A percentile compares a stretch with the other conserved stretches of the same genome.
These are phyloP conservation scores for Daboia siamensis DNA, from an alignment of 2,113 vertebrate genomes.

Conservation along the genomic window DNA sequence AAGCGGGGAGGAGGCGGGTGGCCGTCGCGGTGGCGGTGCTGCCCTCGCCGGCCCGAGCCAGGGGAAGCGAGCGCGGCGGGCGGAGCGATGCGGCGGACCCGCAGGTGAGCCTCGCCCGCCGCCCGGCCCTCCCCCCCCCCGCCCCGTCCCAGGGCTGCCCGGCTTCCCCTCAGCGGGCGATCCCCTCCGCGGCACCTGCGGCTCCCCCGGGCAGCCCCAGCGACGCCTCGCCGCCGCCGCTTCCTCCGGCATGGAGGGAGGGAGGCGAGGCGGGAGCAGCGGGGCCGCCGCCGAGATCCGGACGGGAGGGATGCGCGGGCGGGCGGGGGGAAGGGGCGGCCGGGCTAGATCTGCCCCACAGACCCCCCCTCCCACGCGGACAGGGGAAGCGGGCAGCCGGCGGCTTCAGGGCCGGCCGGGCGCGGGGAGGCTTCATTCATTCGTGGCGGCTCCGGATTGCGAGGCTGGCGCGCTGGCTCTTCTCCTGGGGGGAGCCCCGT, in stretches of 20 bases:
- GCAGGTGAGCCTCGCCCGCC: not conserved
- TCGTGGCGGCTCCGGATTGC: not conserved
- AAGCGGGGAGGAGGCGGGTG: not conserved
- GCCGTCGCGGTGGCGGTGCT: not conserved
- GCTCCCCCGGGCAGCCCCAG: not conserved
- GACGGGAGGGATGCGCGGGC: not conserved
- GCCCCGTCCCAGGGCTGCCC: not conserved
- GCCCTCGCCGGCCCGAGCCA: not conserved
- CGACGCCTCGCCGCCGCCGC: not conserved
- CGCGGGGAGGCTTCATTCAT: not conserved
- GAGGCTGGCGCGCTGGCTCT: not conserved
- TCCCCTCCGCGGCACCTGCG: not conserved
- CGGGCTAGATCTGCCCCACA: not conserved
- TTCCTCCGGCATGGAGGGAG: not conserved
- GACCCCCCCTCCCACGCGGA: not conserved
- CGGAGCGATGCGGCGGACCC: constrained; percentile 12
- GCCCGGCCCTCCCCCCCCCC: not conserved
- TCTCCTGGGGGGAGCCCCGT: not conserved
- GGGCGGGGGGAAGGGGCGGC: fast-evolving
- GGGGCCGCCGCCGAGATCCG: not conserved
- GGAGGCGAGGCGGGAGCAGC: not conserved
- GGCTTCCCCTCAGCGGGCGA: not conserved
- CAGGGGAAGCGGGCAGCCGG: not conserved
- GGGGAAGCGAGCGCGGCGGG: not conserved
- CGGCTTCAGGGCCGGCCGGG: not conserved